Percentiles rank a stretch among this genome's conserved stretches.
phyloP scores from a whole-genome alignment of 2,113 vertebrate species.

The Megalops atlanticus region DNA sequence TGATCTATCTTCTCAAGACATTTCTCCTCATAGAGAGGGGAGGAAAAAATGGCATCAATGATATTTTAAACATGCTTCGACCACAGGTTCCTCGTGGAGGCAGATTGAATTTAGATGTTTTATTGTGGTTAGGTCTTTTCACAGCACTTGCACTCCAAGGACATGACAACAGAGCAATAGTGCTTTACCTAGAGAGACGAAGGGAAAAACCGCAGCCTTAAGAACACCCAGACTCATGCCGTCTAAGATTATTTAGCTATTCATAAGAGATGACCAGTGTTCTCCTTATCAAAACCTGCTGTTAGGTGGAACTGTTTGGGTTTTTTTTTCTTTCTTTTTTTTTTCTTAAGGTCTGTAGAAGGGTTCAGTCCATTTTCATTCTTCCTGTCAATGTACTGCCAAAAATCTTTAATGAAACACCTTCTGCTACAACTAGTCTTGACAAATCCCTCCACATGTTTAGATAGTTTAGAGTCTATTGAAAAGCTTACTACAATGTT shows the following conservation, averaged over 20 bases:
- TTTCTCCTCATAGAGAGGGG: background rate
- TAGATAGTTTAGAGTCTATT: background rate
- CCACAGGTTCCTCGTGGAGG: background rate
- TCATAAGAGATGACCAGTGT: background rate
- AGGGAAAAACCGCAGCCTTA: no score
- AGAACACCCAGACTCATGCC: no score
- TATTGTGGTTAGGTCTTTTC: background rate
- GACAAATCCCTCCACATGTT: background rate
- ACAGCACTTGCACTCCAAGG: background rate
- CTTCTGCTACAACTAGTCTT: constrained; percentile 7
- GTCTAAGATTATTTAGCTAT: no score
- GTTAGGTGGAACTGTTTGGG: background rate
- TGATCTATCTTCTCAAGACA: background rate
- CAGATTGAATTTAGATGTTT: background rate
- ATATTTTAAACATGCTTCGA: background rate
- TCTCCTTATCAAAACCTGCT: background rate
- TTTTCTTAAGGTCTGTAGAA: background rate
- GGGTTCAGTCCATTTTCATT: background rate
- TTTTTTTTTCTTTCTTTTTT: constrained; percentile 10
- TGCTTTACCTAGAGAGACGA: background rate
- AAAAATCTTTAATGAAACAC: constrained; percentile 27
- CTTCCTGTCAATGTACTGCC: constrained; percentile 6
- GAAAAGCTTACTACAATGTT: background rate
- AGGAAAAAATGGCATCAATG: no score
- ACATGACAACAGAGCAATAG: background rate